phyloP scores from a whole-genome alignment of 2,113 vertebrate genomes.

The Toxostoma redivivum region DNA sequence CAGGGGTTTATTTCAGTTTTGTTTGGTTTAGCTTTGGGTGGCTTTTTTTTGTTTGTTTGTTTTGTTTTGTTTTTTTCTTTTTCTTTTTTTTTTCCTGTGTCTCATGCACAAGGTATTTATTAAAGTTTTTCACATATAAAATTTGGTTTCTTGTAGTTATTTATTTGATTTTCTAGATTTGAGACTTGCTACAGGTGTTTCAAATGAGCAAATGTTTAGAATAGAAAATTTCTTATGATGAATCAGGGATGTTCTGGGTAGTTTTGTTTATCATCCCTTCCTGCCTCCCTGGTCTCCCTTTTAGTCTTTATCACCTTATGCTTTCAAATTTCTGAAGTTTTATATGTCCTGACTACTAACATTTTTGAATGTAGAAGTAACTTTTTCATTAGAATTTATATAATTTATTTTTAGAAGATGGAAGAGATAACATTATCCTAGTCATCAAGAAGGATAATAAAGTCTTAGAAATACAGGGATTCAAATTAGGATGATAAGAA shows the following conservation, averaged over 20 bases:
- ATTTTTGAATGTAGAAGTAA: background rate
- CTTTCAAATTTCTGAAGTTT: background rate
- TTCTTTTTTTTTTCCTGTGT: background rate
- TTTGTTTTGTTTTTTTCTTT: too few species aligned
- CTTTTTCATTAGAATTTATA: background rate
- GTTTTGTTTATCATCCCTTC: background rate
- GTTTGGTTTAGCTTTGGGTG: background rate
- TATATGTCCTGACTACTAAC: background rate
- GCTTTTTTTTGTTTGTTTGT: too few species aligned
- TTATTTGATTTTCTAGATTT: background rate
- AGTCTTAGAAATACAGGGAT: background rate
- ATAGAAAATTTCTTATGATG: background rate
- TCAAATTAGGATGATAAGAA: background rate
- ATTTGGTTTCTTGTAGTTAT: background rate
- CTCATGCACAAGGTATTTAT: background rate
- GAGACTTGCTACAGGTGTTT: background rate
- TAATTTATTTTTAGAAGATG: background rate
- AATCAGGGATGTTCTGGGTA: background rate
- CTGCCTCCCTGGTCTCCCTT: background rate
- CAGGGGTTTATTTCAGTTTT: rapidly evolving
- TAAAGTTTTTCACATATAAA: background rate
- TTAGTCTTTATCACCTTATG: background rate
- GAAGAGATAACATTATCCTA: background rate
- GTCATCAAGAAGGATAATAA: background rate
- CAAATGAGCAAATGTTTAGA: background rate